A percentile compares a stretch with the other conserved stretches of the same genome.
Evolutionary conservation across 2,888 invertebrate genomes (phyloP).

Genomic region (Polydrusus pterygomalis): DNA sequence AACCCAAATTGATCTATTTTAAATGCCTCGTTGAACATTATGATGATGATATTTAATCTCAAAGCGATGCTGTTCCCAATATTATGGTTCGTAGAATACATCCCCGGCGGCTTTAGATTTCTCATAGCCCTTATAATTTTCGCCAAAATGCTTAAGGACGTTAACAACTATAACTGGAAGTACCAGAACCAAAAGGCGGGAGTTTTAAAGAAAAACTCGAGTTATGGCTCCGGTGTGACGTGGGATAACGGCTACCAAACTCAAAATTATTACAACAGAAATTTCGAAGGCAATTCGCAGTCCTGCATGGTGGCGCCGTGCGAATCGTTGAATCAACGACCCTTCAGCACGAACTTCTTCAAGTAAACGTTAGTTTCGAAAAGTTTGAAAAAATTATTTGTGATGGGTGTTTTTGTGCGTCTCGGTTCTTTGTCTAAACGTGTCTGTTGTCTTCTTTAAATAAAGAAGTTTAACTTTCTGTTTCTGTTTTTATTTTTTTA

Average conservation of each 20-base stretch:
- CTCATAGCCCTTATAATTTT: slow-evolving; percentile 55
- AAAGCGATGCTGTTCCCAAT: slow-evolving; percentile 55
- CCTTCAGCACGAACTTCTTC: neutral
- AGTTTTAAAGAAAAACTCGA: slow-evolving; percentile 52
- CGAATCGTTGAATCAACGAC: neutral
- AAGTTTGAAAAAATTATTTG: neutral
- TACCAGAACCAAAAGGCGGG: slow-evolving; percentile 39
- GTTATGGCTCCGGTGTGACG: slow-evolving; percentile 17
- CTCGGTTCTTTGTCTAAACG: too few relatives aligned
- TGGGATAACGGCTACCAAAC: slow-evolving; percentile 28
- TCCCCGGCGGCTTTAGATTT: slow-evolving; percentile 58
- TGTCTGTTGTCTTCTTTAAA: too few relatives aligned
- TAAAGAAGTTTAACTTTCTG: slow-evolving; percentile 7
- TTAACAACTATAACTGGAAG: slow-evolving; percentile 54
- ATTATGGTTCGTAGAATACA: slow-evolving; percentile 57
- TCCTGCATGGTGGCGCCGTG: neutral
- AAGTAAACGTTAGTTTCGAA: neutral
- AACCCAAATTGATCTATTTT: too few relatives aligned
- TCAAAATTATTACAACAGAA: slow-evolving; percentile 8
- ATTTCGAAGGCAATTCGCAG: neutral
- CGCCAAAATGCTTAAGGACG: slow-evolving; percentile 57
- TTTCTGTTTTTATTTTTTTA: too few relatives aligned
- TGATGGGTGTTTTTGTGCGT: too few relatives aligned
- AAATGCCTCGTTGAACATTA: neutral
- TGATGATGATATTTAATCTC: slow-evolving; percentile 16